These are phyloP conservation scores for Drosophila persimilis DNA, from an alignment of 1,140 invertebrate genomes.

Conservation along the genomic window DNA sequence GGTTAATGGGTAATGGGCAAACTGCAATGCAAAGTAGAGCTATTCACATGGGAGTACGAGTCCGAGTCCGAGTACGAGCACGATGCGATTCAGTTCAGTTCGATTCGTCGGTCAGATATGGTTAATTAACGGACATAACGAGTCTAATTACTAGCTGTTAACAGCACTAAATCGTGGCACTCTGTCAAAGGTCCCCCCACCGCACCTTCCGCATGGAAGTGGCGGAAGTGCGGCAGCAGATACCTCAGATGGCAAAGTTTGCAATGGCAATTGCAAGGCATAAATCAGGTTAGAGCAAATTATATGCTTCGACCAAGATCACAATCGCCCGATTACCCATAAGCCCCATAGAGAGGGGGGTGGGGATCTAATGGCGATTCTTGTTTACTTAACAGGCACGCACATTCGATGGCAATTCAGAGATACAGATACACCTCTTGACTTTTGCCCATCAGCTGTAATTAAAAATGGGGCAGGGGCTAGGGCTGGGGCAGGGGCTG, in stretches of 20 bases:
- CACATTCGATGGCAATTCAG: constrained; percentile 60
- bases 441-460: constrained; percentile 18
- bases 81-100: constrained; percentile 3
- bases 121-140: constrained; percentile 70
- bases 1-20: constrained; percentile 35
- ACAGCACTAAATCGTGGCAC: constrained; percentile 69
- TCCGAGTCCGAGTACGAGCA: too few relatives aligned
- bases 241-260: constrained; percentile 22
- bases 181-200: constrained; percentile 51
- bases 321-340: constrained; percentile 54
- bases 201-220: neutral
- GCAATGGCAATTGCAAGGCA: constrained; percentile 33
- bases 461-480: constrained; percentile 28
- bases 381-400: constrained; percentile 70
- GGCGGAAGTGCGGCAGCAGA: neutral
- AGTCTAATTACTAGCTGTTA: constrained; percentile 77
- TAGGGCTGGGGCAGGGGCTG: neutral
- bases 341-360: neutral
- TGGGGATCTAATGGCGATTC: constrained; percentile 27
- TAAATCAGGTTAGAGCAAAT: constrained; percentile 51
- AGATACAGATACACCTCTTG: constrained; percentile 28
- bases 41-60: too few relatives aligned
- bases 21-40: constrained; percentile 19
- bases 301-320: constrained; percentile 39
- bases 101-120: constrained; percentile 49